Base-by-base conservation (phyloP, 2,888 invertebrate species). In the Napeogenes sylphis region DNA sequence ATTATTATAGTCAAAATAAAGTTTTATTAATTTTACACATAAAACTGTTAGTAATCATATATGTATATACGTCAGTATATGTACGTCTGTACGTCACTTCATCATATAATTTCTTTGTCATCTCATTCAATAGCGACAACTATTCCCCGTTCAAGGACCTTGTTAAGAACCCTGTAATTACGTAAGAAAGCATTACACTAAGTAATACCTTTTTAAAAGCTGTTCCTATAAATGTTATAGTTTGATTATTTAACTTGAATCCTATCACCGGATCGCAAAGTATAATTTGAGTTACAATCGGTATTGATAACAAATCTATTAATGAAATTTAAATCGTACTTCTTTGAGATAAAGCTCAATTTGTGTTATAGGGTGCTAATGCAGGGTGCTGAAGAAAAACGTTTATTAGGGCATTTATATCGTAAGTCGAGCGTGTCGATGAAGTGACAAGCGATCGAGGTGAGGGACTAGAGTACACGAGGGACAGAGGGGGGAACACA, bases 401-500 rank as follows among this genome's bases (percentile, higher is more conserved):
- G 83, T 86, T 87, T 87, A 87, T 86, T 85, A 86, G 84, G 82
- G 77, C 84, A 81, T 85, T 84, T 78, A 75, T 76, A 76, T 75
- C 71, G 81, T 78, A 77, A 84, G 80, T 83, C 80, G 76, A 83
- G 82, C 88, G 85, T 82, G 81, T 74, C 75, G 68, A 76, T 74
- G 84, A 80, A 85, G 85, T 85, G 85, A 85, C 84, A 80, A 81
- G 81, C 84, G 76, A 83, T 82, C 79, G 70, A 82, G 79, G 72
- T 35, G 35, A 35, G 64, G 64, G 64, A 64, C 64, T 21, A 21
- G 21, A 21, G 69, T 71, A 3, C 8, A 42, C 12, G 42, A 42
- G 42, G 8, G 8, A 42, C 21, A 21, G 21, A 21, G 21, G 21
- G 21, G 21, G 21, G 21, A 21, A 21, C 21, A 21, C 21, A 21